Evolutionary conservation across 2,113 vertebrate genomes (phyloP).

Genomic region (Campylorhamphus procurvoides): DNA sequence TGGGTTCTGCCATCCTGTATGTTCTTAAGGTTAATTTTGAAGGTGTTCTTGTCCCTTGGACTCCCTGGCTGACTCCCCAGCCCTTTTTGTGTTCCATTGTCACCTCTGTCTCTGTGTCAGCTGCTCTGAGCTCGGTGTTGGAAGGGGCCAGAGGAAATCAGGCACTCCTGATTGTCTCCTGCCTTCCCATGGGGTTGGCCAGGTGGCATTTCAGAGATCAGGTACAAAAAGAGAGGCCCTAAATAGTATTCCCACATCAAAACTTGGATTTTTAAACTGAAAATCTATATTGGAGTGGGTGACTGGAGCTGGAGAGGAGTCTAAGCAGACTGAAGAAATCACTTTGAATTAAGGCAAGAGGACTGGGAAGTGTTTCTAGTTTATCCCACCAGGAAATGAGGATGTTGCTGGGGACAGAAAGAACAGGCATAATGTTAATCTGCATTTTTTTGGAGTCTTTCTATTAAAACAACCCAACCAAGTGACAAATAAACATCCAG

Average conservation of each 20-base stretch:
- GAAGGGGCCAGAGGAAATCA: neutral
- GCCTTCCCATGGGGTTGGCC: neutral
- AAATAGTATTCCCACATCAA: neutral
- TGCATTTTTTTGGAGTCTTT: neutral
- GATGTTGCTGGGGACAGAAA: neutral
- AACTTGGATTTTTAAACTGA: neutral
- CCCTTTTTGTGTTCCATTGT: neutral
- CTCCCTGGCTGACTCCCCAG: neutral
- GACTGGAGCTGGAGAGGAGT: neutral
- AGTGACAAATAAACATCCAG: neutral
- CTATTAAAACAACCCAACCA: neutral
- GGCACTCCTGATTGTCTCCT: neutral
- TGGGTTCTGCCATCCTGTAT: neutral
- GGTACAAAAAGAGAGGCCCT: neutral
- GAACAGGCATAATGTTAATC: neutral
- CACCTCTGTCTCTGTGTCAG: fast-evolving
- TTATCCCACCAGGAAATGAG: neutral
- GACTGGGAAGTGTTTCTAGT: neutral
- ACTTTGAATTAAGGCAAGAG: neutral
- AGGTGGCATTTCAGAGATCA: neutral
- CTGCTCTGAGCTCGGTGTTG: neutral
- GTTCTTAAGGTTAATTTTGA: neutral
- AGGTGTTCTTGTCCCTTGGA: no score
- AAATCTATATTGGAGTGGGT: neutral
- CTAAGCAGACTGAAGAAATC: neutral